Base-by-base conservation (phyloP, 2,797 vertebrate genomes). In the Myoxocephalus aenaeus region DNA sequence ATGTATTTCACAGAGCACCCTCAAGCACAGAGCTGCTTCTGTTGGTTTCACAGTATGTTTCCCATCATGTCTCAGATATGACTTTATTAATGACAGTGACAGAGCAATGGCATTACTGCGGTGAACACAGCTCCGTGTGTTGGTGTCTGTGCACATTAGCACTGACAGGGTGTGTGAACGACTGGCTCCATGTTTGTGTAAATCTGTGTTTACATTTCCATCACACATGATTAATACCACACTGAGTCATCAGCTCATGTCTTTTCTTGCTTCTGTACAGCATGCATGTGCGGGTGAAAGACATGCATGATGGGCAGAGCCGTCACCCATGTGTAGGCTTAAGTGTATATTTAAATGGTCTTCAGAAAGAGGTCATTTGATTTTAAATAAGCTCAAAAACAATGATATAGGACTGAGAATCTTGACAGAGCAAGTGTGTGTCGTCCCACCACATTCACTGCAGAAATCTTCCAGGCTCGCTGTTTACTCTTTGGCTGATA, bases 181-280 rank as follows among this genome's bases (percentile, higher is more conserved):
- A 81, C 66, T 11, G 54, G 59, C 29, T 80, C 56, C 44, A 4
- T 75, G 83, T 89, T 69, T 77, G 72, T 82, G 67, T 75, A 80
- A 84, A 75, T 81, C 65, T 34, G 58, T 71, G 58, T 78, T 85
- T 79, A 84, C 65, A 76, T 82, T 85, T 80, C 73, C 51, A 54
- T 75, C 83, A 84, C 67, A 85, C 29, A 42, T 76, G 77, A 89
- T 82, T 80, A 86, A 79, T 77, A 34, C 14, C 53, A 29, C 1
- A 22, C 7, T 80, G 86, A 89, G 50, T 90, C 87, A 87, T 51
- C 70, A 36, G 50, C 54, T 63, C 68, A 32, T 38, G 42, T 38
- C 62, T 40, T 20, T 36, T 38, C 2, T 11, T 20, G 2, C 25
- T 25, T 29, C 29, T 58, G 34, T 34, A 12, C 44, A 50, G 18